Evolutionary conservation across 2,113 vertebrate species (phyloP), one percentile per base, ranked within the genome.

Genomic region (Eptatretus burgeri): DNA sequence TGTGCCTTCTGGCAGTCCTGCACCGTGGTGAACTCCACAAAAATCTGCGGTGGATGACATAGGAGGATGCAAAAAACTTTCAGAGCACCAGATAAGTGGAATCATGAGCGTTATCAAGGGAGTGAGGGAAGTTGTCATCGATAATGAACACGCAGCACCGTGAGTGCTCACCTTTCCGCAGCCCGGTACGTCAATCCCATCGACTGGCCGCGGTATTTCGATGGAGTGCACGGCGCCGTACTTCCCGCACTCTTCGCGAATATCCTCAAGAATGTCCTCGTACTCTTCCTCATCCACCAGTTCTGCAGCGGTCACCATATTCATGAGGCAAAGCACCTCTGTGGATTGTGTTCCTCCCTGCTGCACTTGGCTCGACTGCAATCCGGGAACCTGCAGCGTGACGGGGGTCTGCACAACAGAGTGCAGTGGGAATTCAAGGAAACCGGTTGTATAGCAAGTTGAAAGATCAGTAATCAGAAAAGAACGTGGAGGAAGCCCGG

Each of bases 251-350:
- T 79, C 78, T 62, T 79, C 75, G 2, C 74, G 70, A 69, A 79
- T 74, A 68, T 79, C 77, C 14, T 79, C 76, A 67, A 79, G 72
- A 70, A 79, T 79, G 72, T 79, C 77, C 72, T 79, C 76, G 13
- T 78, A 79, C 70, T 78, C 78, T 13, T 79, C 75, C 11, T 79
- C 75, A 2, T 78, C 77, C 68, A 77, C 70, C 71, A 79, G 74
- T 69, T 79, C 77, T 65, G 78, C 77, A 0, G 77, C 73, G 75
- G 78, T 74, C 66, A 79, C 75, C 78, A 78, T 79, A 70, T 79
- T 78, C 66, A 79, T 74, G 52, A 79, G 74, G 66, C 77, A 79
- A 63, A 79, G 70, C 67, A 79, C 77, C 69, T 78, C 73, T 0
- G 77, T 79, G 66, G 77, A 74, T 64, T 74, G 16, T 41, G 27